Base-by-base conservation (phyloP, 2,113 vertebrate species). In the Muscicapa adusta region DNA sequence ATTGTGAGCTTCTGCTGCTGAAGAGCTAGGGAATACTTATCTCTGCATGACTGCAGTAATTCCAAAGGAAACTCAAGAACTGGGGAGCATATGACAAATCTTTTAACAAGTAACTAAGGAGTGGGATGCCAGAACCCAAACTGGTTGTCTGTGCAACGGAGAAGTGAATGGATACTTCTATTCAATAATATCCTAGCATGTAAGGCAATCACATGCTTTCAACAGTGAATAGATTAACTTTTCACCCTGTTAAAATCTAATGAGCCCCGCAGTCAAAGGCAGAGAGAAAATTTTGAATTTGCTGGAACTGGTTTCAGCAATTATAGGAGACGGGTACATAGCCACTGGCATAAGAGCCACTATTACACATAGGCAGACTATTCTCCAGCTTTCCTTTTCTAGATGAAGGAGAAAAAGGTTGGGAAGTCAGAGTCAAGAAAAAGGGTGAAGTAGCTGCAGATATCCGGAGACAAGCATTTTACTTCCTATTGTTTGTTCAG, bases 401-500 rank as follows among this genome's bases (percentile, higher is more conserved):
- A 91, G 85, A 67, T 45, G 53, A 81, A 85, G 16, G 4, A 48
- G 20, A 68, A 70, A 74, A 84, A 36, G 17, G 4, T 36, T 58
- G 42, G 9, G 45, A 81, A 50, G 38, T 47, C 45, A 73, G 42
- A 85, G 60, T 31, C 51, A 76, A 85, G 24, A 91, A 15, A 93
- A 95, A 85, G 24, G 24, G 20, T 68, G 33, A 94, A 89, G 54
- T 68, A 77, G 33, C 74, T 88, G 73, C 62, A 91, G 63, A 83
- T 70, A 90, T 43, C 67, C 9, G 0, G 9, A 50, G 26, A 70
- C 22, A 76, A 86, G 23, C 25, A 48, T 70, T 95, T 80, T 58
- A 76, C 70, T 91, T 91, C 80, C 77, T 58, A 54, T 68, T 58
- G 33, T 79, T 96, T 93, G 79, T 73, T 88, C 71, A 94, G 51